These are phyloP conservation scores for Drosophila hawaiiensis DNA, from an alignment of 2,888 invertebrate species.

Conservation along the genomic window DNA sequence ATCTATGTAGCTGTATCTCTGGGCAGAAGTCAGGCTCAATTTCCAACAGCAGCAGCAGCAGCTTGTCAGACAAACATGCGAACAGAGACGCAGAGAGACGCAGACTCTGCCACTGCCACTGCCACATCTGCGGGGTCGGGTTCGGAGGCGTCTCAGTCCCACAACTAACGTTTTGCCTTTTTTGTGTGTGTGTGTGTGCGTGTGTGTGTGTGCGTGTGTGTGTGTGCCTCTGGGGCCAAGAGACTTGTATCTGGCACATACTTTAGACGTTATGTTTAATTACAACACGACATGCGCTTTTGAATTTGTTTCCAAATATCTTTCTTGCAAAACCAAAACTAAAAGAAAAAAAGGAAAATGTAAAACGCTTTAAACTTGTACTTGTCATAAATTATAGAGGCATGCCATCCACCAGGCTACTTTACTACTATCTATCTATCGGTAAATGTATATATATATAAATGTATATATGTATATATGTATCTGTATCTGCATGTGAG, in stretches of 20 bases:
- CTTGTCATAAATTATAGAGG: constrained; percentile 74
- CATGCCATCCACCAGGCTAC: constrained; percentile 36
- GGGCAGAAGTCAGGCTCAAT: constrained; percentile 1
- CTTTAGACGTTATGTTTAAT: constrained; percentile 69
- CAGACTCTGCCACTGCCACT: constrained; percentile 4
- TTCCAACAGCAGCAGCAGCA: constrained; percentile 28
- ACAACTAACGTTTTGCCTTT: constrained; percentile 62
- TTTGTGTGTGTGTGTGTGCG: constrained; percentile 32
- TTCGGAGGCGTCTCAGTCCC: constrained; percentile 23
- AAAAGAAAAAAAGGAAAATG: constrained; percentile 14
- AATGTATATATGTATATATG: background rate
- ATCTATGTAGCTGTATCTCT: constrained; percentile 31
- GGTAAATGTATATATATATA: constrained; percentile 1
- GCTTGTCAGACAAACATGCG: constrained; percentile 53
- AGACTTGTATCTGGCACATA: constrained; percentile 63
- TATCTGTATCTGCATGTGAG: background rate
- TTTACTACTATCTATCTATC: constrained; percentile 33
- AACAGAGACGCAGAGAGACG: constrained; percentile 39
- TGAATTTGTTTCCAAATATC: constrained; percentile 69
- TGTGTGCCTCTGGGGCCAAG: constrained; percentile 36
- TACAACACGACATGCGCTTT: constrained; percentile 70
- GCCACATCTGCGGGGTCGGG: constrained; percentile 12
- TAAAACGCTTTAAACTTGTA: constrained; percentile 61
- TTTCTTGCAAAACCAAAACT: constrained; percentile 53
- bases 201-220: constrained; percentile 16